Conservation (phyloP, 2,113 vertebrate species). For the Nibea coibor region DNA sequence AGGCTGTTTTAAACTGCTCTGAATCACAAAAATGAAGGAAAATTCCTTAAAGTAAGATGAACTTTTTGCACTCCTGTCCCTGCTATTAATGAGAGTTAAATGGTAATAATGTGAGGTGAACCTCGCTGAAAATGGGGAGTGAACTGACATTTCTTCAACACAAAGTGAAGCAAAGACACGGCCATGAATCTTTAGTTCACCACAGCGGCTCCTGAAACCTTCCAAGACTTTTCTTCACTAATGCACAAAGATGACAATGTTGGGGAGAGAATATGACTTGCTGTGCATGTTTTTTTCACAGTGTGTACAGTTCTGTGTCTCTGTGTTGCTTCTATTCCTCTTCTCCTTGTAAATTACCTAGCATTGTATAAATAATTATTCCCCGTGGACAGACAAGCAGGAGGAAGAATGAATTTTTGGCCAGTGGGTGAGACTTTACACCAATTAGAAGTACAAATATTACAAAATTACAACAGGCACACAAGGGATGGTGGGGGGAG, state of each 20-base stretch:
- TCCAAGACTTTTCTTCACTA: constrained; percentile 1
- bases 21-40: not conserved
- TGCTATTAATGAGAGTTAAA: not conserved
- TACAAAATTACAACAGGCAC: constrained; percentile 34
- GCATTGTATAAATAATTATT: constrained; percentile 50
- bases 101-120: not conserved
- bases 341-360: constrained; percentile 39
- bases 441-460: constrained; percentile 50
- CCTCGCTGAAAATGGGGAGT: not conserved
- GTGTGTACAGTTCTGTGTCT: constrained; percentile 2
- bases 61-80: not conserved
- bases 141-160: not conserved
- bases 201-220: not conserved
- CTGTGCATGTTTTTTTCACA: not conserved
- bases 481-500: not conserved
- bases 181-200: not conserved
- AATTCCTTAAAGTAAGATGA: not conserved
- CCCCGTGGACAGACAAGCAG: constrained; percentile 31
- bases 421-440: constrained; percentile 54
- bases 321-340: not conserved
- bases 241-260: constrained; percentile 9
- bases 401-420: constrained; percentile 32
- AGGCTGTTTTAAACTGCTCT: not conserved
- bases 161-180: not conserved
- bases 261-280: constrained; percentile 1